Percentiles rank a stretch among this genome's conserved stretches.
Evolutionary conservation across 92 coral and sea anemone genomes (phyloP).

Genomic region (Phymanthus crucifer): DNA sequence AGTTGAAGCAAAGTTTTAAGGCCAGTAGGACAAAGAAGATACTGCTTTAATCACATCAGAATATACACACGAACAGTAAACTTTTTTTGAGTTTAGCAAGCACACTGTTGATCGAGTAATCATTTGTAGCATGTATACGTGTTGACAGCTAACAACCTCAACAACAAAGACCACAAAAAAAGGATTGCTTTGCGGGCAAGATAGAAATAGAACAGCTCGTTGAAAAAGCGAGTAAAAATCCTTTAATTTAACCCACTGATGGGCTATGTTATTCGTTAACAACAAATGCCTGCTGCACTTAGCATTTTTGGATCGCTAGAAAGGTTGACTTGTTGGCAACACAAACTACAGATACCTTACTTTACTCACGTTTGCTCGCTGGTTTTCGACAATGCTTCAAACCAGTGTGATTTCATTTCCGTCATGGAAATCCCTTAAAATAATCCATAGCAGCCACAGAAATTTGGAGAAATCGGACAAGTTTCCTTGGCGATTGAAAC

Average conservation of each 20-base stretch:
- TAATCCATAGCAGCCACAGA: constrained; percentile 28
- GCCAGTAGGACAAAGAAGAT: constrained; percentile 1
- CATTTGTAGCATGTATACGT: constrained; percentile 19
- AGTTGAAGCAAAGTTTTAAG: constrained; percentile 49
- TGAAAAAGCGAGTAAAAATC: constrained; percentile 3
- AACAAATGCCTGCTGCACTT: constrained; percentile 18
- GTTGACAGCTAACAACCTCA: constrained; percentile 45
- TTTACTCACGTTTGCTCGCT: constrained; percentile 12
- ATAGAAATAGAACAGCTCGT: background rate
- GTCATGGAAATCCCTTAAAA: constrained; percentile 10
- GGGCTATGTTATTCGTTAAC: constrained; percentile 10
- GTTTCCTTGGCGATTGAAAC: constrained; percentile 27
- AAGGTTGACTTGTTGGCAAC: constrained; percentile 22
- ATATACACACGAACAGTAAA: constrained; percentile 23
- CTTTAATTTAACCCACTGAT: constrained; percentile 13
- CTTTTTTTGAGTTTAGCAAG: constrained; percentile 6
- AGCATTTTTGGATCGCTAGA: constrained; percentile 22
- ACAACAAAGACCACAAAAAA: constrained; percentile 31
- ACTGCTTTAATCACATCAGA: background rate
- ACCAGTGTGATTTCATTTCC: constrained; percentile 9
- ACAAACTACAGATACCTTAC: background rate
- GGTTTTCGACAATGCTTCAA: constrained; percentile 8
- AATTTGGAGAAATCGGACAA: constrained; percentile 12
- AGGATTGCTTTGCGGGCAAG: constrained; percentile 18
- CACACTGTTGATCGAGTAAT: constrained; percentile 17